A percentile compares a stretch with the other conserved stretches of the same genome.
phyloP scores from a whole-genome alignment of 2,888 invertebrate genomes.

The Leucania comma region DNA sequence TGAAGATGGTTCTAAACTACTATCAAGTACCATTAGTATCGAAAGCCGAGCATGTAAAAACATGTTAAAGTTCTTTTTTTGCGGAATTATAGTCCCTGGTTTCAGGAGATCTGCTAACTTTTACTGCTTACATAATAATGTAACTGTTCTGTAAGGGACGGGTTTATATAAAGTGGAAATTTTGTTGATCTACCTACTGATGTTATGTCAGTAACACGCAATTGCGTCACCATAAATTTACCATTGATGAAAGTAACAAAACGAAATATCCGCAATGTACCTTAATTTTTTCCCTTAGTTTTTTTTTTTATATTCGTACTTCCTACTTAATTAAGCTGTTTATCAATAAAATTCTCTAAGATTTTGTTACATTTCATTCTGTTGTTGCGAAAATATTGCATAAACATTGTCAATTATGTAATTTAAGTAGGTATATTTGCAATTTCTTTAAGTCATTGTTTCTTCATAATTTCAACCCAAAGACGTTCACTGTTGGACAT shows the following conservation, averaged over 20 bases:
- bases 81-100: background rate
- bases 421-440: background rate
- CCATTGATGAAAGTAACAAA: background rate
- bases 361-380: too few relatives aligned
- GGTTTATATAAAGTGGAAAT: constrained; percentile 7
- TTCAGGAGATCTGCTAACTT: constrained; percentile 1
- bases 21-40: background rate
- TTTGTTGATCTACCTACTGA: background rate
- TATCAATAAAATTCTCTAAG: too few relatives aligned
- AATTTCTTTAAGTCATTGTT: background rate
- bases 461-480: too few relatives aligned
- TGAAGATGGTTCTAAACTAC: background rate
- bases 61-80: background rate
- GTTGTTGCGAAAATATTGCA: background rate
- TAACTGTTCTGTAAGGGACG: background rate
- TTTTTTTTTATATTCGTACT: background rate
- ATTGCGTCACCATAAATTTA: constrained; percentile 11
- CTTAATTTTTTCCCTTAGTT: background rate
- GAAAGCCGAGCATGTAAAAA: background rate
- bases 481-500: too few relatives aligned
- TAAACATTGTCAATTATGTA: background rate
- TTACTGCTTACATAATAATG: constrained; percentile 4
- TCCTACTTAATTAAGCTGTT: background rate
- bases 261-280: background rate
- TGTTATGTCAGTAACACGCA: background rate